Evolutionary conservation across 2,113 vertebrate species (phyloP).

Genomic region (Phylloscopus trochiloides): DNA sequence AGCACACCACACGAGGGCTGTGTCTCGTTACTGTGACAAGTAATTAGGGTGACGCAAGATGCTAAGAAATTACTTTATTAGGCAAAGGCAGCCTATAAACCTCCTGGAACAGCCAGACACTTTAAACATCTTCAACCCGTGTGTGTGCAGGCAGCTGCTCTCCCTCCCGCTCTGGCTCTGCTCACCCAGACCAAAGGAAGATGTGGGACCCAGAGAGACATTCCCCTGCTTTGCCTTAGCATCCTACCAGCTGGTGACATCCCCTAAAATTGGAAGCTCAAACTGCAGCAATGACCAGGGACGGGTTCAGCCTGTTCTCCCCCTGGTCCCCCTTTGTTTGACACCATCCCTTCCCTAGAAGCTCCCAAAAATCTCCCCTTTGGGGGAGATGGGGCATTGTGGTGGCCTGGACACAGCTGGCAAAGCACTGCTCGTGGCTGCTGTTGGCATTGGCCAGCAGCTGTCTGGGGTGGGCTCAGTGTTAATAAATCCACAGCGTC

Average conservation of each 20-base stretch:
- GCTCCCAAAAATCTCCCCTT: background rate
- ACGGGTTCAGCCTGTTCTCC: background rate
- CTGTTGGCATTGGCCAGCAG: background rate
- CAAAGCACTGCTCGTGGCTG: background rate
- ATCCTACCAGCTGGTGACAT: background rate
- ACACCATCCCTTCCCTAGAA: background rate
- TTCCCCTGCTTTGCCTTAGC: background rate
- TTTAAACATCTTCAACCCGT: constrained; percentile 9
- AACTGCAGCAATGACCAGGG: background rate
- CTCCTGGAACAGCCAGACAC: constrained; percentile 38
- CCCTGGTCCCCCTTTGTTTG: background rate
- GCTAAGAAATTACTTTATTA: constrained; percentile 73
- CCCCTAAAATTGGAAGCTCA: background rate
- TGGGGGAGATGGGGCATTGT: rapidly evolving
- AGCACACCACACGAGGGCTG: background rate
- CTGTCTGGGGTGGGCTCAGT: background rate
- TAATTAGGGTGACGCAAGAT: constrained; percentile 68
- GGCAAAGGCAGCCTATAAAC: constrained; percentile 66
- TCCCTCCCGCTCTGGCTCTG: background rate
- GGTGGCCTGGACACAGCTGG: background rate
- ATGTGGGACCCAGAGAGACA: background rate
- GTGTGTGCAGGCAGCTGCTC: background rate
- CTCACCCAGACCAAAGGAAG: background rate
- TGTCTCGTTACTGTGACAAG: constrained; percentile 64
- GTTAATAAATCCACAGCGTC: background rate